Conservation (phyloP, 2,113 vertebrate species). For the Paedocypris sp. region DNA sequence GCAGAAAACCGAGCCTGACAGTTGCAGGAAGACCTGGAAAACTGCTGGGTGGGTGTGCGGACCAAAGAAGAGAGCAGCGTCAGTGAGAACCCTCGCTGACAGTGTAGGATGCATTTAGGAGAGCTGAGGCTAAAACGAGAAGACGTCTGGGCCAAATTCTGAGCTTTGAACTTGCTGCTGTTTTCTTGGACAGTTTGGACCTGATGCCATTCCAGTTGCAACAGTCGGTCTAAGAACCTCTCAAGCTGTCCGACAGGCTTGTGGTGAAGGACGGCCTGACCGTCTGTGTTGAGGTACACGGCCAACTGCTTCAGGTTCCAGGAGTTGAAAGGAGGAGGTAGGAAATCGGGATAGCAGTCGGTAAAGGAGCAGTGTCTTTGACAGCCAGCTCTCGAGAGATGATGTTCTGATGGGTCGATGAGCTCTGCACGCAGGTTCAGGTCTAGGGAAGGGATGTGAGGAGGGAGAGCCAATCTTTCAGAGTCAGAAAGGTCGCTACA, state of each 20-base stretch:
- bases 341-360: slow-evolving; percentile 72
- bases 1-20: slow-evolving; percentile 40
- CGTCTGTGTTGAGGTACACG: slow-evolving; percentile 58
- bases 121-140: slow-evolving; percentile 53
- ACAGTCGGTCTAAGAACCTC: slow-evolving; percentile 66
- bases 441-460: slow-evolving; percentile 59
- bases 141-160: slow-evolving; percentile 39
- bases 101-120: slow-evolving; percentile 60
- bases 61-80: slow-evolving; percentile 52
- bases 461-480: slow-evolving; percentile 56
- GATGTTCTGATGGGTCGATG: slow-evolving; percentile 47
- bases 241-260: slow-evolving; percentile 60
- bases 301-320: slow-evolving; percentile 78
- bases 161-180: slow-evolving; percentile 33
- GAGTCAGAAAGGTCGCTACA: slow-evolving; percentile 73
- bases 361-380: slow-evolving; percentile 18
- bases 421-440: slow-evolving; percentile 77
- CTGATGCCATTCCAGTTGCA: slow-evolving; percentile 80
- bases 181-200: slow-evolving; percentile 68
- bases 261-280: slow-evolving; percentile 34
- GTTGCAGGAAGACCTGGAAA: slow-evolving; percentile 39
- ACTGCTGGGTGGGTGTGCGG: slow-evolving; percentile 33
- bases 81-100: slow-evolving; percentile 59
- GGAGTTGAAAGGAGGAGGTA: slow-evolving; percentile 77
- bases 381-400: slow-evolving; percentile 14